Percentiles rank a stretch among this genome's conserved stretches.
These are phyloP conservation scores for Lamprotornis superbus DNA, from an alignment of 2,113 vertebrate genomes.

Conservation along the genomic window DNA sequence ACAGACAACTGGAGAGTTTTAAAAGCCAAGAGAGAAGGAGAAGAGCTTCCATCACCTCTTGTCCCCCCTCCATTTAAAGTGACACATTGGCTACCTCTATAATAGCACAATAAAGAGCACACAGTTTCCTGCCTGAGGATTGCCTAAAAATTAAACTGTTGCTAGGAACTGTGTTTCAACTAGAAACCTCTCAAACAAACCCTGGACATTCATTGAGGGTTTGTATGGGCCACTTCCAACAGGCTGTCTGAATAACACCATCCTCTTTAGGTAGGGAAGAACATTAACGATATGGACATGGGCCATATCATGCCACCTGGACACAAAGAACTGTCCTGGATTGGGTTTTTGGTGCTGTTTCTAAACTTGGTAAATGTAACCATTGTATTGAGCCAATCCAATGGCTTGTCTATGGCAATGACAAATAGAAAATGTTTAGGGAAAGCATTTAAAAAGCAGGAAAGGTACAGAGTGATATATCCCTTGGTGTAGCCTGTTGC, in stretches of 20 bases:
- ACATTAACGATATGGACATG: neutral
- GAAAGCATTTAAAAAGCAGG: neutral
- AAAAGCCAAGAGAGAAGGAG: neutral
- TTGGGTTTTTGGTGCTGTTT: neutral
- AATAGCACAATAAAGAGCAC: neutral
- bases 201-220: neutral
- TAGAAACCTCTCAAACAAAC: neutral
- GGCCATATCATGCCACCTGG: neutral
- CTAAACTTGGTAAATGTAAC: neutral
- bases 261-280: neutral
- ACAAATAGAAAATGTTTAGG: neutral
- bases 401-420: neutral
- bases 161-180: neutral
- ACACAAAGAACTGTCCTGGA: neutral
- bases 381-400: neutral
- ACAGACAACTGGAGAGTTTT: neutral
- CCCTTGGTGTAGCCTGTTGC: neutral
- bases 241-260: neutral
- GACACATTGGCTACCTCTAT: neutral
- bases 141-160: neutral
- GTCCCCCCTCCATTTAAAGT: neutral
- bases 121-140: neutral
- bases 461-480: neutral
- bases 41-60: accelerated
- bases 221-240: neutral